phyloP scores from a whole-genome alignment of 2,888 invertebrate species.

The Hydropsyche betteni region DNA sequence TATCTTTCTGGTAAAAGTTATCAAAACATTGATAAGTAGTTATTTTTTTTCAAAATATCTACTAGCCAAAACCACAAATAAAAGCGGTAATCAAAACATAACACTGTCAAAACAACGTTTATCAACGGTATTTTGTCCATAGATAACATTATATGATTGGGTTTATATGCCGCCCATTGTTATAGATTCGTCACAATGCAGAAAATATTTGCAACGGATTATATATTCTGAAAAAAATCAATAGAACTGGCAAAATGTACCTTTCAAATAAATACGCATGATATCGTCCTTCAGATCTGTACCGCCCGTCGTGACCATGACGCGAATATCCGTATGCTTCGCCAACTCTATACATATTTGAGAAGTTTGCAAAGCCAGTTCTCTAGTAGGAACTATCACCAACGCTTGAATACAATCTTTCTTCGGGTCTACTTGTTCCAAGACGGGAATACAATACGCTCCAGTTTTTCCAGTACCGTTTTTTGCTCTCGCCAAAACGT shows the following conservation, averaged over 20 bases:
- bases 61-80: too few species aligned
- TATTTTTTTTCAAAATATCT: too few species aligned
- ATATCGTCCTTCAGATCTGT: conserved; percentile 98
- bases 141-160: too few species aligned
- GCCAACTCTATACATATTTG: conserved; percentile 99
- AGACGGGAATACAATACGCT: conserved; percentile 97
- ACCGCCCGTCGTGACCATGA: conserved; percentile 99
- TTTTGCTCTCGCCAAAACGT: conserved; percentile 98
- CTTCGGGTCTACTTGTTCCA: conserved; percentile 92
- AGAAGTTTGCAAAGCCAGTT: conserved; percentile 98
- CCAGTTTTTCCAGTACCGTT: conserved; percentile 99
- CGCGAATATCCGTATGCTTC: conserved; percentile 95
- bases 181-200: too few species aligned
- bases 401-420: conserved; percentile 97
- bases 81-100: too few species aligned
- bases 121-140: too few species aligned
- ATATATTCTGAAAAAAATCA: too few species aligned
- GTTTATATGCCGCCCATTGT: too few species aligned
- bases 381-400: conserved; percentile 98
- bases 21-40: too few species aligned
- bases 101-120: too few species aligned
- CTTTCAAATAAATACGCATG: conserved; percentile 98
- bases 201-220: too few species aligned
- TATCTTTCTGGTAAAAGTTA: too few species aligned
- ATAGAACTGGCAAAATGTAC: conserved; percentile 62